Base-by-base conservation (phyloP, 2,888 invertebrate genomes). In the Tachystola acroxantha region DNA sequence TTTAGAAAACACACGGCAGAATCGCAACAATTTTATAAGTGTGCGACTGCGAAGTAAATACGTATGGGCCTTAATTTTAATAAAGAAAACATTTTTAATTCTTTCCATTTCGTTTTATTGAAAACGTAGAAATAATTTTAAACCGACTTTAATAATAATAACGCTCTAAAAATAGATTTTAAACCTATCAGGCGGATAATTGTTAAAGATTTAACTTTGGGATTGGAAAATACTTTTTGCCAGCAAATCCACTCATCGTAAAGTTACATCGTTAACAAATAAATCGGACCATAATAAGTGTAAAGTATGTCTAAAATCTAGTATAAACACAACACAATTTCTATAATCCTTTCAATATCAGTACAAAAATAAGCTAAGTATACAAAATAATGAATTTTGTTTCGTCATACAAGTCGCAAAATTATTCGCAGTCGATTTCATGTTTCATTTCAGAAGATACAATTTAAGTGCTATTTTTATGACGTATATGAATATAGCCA, bases 311-410 rank as follows among this genome's bases (percentile, higher is more conserved):
- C 32, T 39, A 39, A 39, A 40, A 29, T 32, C 36, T 40, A 40
- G 9, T 7, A 33, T 39, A 40, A 25, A 36, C 40, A 36, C 36
- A 40, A 13, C 33, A 36, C 37, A 40, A 40, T 37, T 40, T 40
- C 39, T 39, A 34, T 2, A 29, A 32, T 22, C 30, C 10, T 26
- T 22, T 10, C n/a, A 20, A 24, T 16, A 28, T 9, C 9, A 29
- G 3, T 32, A 37, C 14, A 20, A 28, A 10, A 26, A 20, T 27
- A 5, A 10, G 12, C 20, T 10, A 16, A 12, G n/a, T n/a, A n/a
- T n/a, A n/a, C n/a, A n/a, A n/a, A n/a, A n/a, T n/a, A n/a, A n/a
- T n/a, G n/a, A n/a, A n/a, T n/a, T n/a, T n/a, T n/a, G n/a, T n/a
- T n/a, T n/a, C n/a, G n/a, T n/a, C n/a, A n/a, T n/a, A n/a, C n/a